Conservation (phyloP, 2,113 vertebrate species). For the Oncorhynchus mykiss region DNA sequence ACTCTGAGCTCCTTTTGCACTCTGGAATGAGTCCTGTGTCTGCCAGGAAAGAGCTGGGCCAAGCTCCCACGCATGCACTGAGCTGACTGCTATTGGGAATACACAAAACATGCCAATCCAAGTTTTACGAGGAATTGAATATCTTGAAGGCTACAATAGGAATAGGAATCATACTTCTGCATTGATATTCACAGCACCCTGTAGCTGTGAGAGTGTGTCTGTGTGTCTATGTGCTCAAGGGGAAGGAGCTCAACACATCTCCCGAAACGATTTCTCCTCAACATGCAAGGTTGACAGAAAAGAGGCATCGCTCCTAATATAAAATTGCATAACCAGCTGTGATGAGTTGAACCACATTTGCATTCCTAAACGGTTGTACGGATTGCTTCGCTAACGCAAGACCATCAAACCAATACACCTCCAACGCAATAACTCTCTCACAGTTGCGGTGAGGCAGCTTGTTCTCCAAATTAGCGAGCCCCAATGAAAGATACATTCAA, state of each 20-base stretch:
- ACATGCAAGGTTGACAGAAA: neutral
- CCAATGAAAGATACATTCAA: conserved; percentile 28
- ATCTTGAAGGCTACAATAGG: neutral
- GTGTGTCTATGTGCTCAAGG: neutral
- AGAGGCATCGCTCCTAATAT: neutral
- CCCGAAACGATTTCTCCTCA: neutral
- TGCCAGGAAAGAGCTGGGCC: conserved; percentile 2
- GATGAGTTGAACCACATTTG: conserved; percentile 18
- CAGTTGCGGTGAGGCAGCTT: conserved; percentile 15
- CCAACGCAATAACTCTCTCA: conserved; percentile 22
- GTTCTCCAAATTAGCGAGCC: conserved; percentile 37
- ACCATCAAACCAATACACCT: conserved; percentile 11
- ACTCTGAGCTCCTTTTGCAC: conserved; percentile 30
- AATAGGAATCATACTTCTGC: neutral
- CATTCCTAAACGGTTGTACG: conserved; percentile 18
- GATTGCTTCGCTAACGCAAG: conserved; percentile 22
- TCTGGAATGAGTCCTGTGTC: conserved; percentile 42
- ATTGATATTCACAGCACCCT: neutral
- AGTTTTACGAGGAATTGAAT: neutral
- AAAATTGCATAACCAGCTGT: neutral
- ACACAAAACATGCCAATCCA: neutral
- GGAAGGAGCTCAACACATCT: neutral
- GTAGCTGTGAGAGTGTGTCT: neutral
- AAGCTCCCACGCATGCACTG: conserved; percentile 18
- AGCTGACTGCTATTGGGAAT: conserved; percentile 27